Evolutionary conservation across 2,888 invertebrate genomes (phyloP), one percentile per base, ranked within the genome.

Genomic region (Antitype chi): DNA sequence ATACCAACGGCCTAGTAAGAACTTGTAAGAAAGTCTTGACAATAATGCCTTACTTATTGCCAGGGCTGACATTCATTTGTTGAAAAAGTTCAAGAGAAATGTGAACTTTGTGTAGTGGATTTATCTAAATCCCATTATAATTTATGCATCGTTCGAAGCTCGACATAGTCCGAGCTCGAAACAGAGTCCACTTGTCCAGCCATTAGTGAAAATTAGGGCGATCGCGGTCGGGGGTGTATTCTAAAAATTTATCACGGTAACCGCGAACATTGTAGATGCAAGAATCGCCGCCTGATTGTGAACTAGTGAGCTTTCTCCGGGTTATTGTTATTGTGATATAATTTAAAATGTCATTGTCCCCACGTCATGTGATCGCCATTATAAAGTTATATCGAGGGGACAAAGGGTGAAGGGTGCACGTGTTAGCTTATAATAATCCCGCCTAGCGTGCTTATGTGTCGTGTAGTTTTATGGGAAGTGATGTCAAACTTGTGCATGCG

Each of bases 291-390:
- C 82, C 91, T 95, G 85, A 88, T 88, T 90, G 87, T 86, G 83
- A 83, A 85, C 82, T 73, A 78, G 77, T 70, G 72, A 78, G 70
- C 71, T 87, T 83, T 82, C 85, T 84, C 87, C 74, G 70, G 32
- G 67, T 74, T 80, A 86, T 88, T 91, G 90, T 91, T 91, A 91
- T 90, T 92, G 92, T 93, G 93, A 92, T 92, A 95, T 93, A 94
- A 95, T 95, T 96, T 95, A 94, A 96, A 96, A 93, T 93, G 92
- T 91, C 92, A 95, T 95, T 95, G 95, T 95, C 90, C 91, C 85
- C 62, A 76, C 81, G 82, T 88, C 87, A 81, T 88, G 85, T 86
- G 88, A 86, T 85, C 86, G 90, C 91, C 88, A 88, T 91, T 93
- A 92, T 92, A 92, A 92, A 93, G 89, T 93, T 93, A 92, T 93